Evolutionary conservation across 2,797 vertebrate genomes (phyloP).

Genomic region (Sebastes reedi): DNA sequence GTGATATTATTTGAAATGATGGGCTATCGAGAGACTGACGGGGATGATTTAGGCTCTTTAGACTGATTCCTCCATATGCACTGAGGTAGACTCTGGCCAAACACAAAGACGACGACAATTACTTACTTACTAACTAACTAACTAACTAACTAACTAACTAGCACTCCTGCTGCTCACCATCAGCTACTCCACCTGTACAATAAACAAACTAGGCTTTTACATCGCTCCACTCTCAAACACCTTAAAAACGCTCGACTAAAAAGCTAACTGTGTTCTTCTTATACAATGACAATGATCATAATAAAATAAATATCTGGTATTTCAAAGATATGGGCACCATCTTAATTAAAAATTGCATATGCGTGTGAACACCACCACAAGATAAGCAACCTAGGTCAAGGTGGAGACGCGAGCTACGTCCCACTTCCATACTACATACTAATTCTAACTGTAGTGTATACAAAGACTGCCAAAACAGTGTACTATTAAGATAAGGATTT

Average conservation of each 20-base stretch:
- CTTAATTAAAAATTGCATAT: conserved; percentile 88
- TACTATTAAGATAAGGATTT: background rate
- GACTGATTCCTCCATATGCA: conserved; percentile 83
- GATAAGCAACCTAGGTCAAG: conserved; percentile 45
- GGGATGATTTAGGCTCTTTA: conserved; percentile 66
- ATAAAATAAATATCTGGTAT: conserved; percentile 92
- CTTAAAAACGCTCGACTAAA: conserved; percentile 71
- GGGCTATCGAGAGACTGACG: conserved; percentile 48
- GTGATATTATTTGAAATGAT: conserved; percentile 35
- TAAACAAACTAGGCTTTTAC: conserved; percentile 39
- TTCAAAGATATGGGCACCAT: conserved; percentile 88
- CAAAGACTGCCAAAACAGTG: background rate
- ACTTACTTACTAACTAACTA: conserved; percentile 39
- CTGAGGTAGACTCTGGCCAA: conserved; percentile 96
- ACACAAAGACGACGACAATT: conserved; percentile 79
- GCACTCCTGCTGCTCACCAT: conserved; percentile 47
- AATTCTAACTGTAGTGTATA: conserved; percentile 17
- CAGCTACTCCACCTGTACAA: conserved; percentile 53
- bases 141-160: conserved; percentile 24
- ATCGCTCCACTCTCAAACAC: conserved; percentile 41
- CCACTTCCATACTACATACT: conserved; percentile 12
- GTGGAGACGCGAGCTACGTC: conserved; percentile 24
- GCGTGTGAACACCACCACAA: conserved; percentile 50
- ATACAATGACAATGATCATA: conserved; percentile 88
- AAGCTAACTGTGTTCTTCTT: conserved; percentile 82